These are phyloP conservation scores for Anhinga anhinga DNA, from an alignment of 2,113 vertebrate species.

Conservation along the genomic window DNA sequence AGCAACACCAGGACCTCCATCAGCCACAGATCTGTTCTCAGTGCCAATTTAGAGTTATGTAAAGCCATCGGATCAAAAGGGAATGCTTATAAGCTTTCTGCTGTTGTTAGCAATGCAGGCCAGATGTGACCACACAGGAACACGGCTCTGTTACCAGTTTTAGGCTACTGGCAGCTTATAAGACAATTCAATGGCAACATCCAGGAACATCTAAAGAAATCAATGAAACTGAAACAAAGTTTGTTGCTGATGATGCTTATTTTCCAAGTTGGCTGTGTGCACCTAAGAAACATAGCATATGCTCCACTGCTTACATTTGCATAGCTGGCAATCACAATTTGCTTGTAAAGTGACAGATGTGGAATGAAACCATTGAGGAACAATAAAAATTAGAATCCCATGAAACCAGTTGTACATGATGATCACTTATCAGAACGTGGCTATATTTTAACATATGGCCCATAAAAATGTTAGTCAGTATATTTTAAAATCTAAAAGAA, in stretches of 20 bases:
- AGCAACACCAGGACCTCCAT: not conserved
- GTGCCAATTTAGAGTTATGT: not conserved
- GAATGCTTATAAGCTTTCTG: not conserved
- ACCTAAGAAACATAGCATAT: not conserved
- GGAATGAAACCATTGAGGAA: not conserved
- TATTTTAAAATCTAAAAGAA: constrained; percentile 35
- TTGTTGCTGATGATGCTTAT: not conserved
- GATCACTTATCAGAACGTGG: not conserved
- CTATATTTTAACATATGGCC: constrained; percentile 33
- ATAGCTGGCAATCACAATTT: not conserved
- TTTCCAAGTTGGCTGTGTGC: not conserved
- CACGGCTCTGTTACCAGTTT: not conserved
- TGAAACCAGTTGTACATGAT: not conserved
- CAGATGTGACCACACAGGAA: not conserved
- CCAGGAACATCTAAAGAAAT: not conserved
- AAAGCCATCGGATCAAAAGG: not conserved
- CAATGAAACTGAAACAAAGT: not conserved
- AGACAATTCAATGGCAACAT: not conserved
- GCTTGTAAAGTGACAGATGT: not conserved
- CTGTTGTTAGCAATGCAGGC: not conserved
- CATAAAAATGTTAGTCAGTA: not conserved
- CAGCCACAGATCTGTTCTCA: not conserved
- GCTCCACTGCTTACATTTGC: not conserved
- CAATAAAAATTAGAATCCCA: constrained; percentile 18
- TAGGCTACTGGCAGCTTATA: not conserved